Base-by-base conservation (phyloP, 2,888 invertebrate genomes). In the Cataglyphis cursor region DNA sequence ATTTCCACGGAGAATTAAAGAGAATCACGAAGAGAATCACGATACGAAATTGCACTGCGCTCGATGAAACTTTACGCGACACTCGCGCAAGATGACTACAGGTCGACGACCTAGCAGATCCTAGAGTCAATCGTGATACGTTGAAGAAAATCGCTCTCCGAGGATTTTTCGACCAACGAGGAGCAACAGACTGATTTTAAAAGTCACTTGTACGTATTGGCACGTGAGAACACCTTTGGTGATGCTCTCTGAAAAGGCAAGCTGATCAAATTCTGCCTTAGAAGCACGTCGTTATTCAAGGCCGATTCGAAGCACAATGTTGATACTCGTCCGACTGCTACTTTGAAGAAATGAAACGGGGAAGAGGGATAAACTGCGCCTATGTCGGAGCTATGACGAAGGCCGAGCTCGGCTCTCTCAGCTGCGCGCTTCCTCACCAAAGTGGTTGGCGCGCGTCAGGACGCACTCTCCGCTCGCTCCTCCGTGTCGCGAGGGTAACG, bases 401-500 rank as follows among this genome's bases (percentile, higher is more conserved):
- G 70, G 72, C 82, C 85, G 84, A 87, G 88, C 85, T 65, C 85
- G 83, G 76, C 38, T 82, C 57, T 81, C 81, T 85, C 80, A 54
- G 81, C 84, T 84, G 83, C 84, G 83, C 83, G 85, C 85, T 90
- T 87, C 73, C 84, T 87, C 89, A 81, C 81, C 78, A 89, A 82
- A 85, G 65, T 82, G 82, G 68, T 90, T 86, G 73, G 85, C 87
- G 89, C 89, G 89, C 87, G 89, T 86, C 85, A 86, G 85, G 85
- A 87, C 84, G 83, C 82, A 80, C 73, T 80, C 73, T 80, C 59
- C 78, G 54, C 70, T 76, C 41, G 44, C 76, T 85, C 85, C 82
- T 83, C 76, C 82, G 81, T 89, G 75, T 85, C 75, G 81, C 89
- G 84, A 84, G 66, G 70, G 75, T 75, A 61, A 66, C 64, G 57